A percentile compares a stretch with the other conserved stretches of the same genome.
phyloP scores from a whole-genome alignment of 92 coral and sea anemone genomes.

The Epizoanthus illoricatus region DNA sequence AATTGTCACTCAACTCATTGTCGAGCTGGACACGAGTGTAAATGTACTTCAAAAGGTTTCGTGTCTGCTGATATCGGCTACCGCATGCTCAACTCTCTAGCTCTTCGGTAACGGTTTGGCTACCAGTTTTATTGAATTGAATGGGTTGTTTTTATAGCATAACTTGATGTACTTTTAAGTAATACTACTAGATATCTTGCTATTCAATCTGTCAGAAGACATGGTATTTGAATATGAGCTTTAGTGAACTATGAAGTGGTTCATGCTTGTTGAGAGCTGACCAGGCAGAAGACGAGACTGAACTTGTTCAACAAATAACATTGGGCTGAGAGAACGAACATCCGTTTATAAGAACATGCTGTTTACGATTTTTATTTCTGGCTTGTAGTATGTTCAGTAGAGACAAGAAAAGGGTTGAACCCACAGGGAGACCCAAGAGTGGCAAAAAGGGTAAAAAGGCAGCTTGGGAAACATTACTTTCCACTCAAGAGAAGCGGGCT shows the following conservation, averaged over 20 bases:
- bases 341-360: background rate
- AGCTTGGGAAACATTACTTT: conserved; percentile 80
- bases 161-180: background rate
- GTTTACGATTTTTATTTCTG: background rate
- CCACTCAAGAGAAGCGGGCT: conserved; percentile 46
- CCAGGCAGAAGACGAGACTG: no score
- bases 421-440: conserved; percentile 53
- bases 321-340: background rate
- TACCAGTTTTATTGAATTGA: background rate
- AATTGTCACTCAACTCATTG: background rate
- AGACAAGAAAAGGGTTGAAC: conserved; percentile 74
- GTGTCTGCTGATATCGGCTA: background rate
- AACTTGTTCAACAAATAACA: background rate
- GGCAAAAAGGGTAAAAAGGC: conserved; percentile 70
- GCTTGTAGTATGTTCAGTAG: conserved; percentile 72
- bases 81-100: no score
- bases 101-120: background rate
- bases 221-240: no score
- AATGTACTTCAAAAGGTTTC: background rate
- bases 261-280: no score
- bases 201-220: no score
- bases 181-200: no score
- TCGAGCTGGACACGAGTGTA: background rate
- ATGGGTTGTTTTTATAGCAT: background rate
- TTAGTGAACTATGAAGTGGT: no score